phyloP scores from a whole-genome alignment of 2,113 vertebrate genomes.

The Phyllostomus discolor region DNA sequence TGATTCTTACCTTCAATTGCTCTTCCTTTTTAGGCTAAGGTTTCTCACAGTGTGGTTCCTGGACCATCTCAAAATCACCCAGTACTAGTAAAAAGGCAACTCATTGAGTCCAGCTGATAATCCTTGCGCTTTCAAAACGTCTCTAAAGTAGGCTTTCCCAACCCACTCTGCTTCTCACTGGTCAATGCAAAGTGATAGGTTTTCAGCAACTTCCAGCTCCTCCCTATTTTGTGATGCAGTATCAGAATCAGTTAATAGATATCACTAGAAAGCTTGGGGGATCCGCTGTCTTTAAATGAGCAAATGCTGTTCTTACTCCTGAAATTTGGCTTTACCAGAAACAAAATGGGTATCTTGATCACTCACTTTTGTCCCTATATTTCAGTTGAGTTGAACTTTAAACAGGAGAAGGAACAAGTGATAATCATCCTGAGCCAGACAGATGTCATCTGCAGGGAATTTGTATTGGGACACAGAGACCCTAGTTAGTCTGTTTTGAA shows the following conservation, averaged over 20 bases:
- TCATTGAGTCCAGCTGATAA: neutral
- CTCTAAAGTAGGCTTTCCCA: neutral
- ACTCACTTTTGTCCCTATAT: neutral
- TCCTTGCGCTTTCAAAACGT: neutral
- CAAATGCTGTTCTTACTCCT: neutral
- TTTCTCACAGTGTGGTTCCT: neutral
- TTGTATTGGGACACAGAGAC: neutral
- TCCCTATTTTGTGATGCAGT: neutral
- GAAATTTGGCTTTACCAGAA: neutral
- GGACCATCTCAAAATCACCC: neutral
- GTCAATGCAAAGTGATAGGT: neutral
- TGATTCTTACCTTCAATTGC: neutral
- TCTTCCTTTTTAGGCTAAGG: neutral
- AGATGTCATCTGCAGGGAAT: neutral
- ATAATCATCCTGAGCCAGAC: neutral
- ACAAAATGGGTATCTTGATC: neutral
- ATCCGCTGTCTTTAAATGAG: neutral
- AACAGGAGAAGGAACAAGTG: neutral
- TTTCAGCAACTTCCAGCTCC: neutral
- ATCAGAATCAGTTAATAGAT: neutral
- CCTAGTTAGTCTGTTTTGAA: neutral
- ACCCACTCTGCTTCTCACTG: neutral
- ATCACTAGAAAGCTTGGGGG: neutral
- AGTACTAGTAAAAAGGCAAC: neutral
- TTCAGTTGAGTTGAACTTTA: neutral